These are phyloP conservation scores for Pollenia labialis DNA, from an alignment of 2,888 invertebrate species.

Conservation along the genomic window DNA sequence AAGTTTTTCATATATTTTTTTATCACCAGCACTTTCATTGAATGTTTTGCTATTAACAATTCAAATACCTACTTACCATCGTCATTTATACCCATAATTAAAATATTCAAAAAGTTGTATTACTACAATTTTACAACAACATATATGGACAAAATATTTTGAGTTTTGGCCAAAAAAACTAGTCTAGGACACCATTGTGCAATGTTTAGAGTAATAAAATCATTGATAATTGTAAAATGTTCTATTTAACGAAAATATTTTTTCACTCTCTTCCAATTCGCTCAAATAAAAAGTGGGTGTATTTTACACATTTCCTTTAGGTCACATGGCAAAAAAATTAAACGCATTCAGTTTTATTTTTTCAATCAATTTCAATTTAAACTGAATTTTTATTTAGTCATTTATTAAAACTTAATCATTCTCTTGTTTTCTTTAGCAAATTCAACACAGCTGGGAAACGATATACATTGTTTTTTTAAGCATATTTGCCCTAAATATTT, in stretches of 20 bases:
- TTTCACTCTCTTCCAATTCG: background rate
- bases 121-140: too few relatives aligned
- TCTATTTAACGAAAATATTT: conserved; percentile 34
- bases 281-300: conserved; percentile 52
- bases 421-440: background rate
- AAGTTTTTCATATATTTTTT: too few relatives aligned
- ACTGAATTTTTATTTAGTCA: conserved; percentile 38
- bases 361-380: conserved; percentile 67
- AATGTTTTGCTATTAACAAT: too few relatives aligned
- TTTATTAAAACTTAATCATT: conserved; percentile 51
- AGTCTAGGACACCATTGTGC: too few relatives aligned
- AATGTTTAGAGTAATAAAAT: conserved; percentile 30
- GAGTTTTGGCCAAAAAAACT: too few relatives aligned
- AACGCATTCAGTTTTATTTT: conserved; percentile 1
- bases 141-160: too few relatives aligned
- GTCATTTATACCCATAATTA: too few relatives aligned
- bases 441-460: conserved; percentile 2
- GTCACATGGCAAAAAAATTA: conserved; percentile 36
- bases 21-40: too few relatives aligned
- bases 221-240: conserved; percentile 21
- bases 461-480: conserved; percentile 20
- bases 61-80: too few relatives aligned
- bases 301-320: conserved; percentile 52
- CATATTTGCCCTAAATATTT: conserved; percentile 56
- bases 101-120: too few relatives aligned